Conservation (phyloP, 2,113 vertebrate species). For the Serilophus lunatus region DNA sequence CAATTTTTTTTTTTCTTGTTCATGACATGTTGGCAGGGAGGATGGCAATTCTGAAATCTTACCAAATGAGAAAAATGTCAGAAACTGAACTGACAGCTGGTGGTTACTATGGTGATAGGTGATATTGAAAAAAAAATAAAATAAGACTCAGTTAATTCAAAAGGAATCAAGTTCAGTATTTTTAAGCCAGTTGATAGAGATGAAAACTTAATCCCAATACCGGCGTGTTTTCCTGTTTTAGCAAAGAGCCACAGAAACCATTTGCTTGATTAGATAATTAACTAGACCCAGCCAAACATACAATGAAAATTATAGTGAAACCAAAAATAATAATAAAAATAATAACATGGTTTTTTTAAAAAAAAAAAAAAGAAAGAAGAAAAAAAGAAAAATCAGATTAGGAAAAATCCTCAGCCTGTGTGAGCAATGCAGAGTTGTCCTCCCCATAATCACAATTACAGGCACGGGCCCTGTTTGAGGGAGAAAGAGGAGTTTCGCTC, state of each 20-base stretch:
- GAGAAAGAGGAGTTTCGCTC: background rate
- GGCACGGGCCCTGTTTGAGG: background rate
- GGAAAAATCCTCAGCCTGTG: background rate
- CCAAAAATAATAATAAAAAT: background rate
- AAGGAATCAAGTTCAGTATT: slow-evolving; percentile 84
- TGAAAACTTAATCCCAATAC: slow-evolving; percentile 79
- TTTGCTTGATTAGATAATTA: slow-evolving; percentile 68
- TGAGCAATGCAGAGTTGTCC: background rate
- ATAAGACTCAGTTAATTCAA: slow-evolving; percentile 84
- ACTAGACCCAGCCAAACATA: slow-evolving; percentile 59
- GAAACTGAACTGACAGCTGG: slow-evolving; percentile 91
- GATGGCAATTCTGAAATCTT: slow-evolving; percentile 98
- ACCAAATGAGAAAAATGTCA: slow-evolving; percentile 99
- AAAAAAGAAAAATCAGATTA: background rate
- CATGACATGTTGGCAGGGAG: slow-evolving; percentile 97
- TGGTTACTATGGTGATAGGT: slow-evolving; percentile 93
- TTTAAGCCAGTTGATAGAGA: slow-evolving; percentile 79
- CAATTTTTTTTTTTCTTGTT: slow-evolving; percentile 87
- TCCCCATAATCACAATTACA: background rate
- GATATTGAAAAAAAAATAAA: slow-evolving; percentile 80
- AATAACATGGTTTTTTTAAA: background rate
- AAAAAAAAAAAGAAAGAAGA: background rate
- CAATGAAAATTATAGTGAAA: slow-evolving; percentile 44
- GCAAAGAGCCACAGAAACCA: slow-evolving; percentile 66
- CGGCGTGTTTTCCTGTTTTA: slow-evolving; percentile 65